These are phyloP conservation scores for Acanthurus leucopareius DNA, from an alignment of 2,797 vertebrate genomes.

Conservation along the genomic window DNA sequence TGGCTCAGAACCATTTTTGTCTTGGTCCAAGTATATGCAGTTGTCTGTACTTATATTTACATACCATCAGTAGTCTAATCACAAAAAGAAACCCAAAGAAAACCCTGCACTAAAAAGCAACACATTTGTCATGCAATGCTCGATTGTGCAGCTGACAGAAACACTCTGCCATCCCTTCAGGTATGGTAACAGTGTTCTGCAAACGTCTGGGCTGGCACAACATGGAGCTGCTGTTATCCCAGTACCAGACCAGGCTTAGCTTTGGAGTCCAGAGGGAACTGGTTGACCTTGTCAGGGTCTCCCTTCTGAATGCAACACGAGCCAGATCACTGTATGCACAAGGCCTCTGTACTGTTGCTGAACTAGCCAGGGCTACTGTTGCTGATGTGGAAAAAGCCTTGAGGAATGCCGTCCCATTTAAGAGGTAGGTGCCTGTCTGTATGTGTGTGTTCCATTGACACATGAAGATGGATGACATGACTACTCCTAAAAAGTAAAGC, in stretches of 20 bases:
- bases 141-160: conserved; percentile 6
- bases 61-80: neutral
- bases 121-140: neutral
- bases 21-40: neutral
- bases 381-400: conserved; percentile 90
- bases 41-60: neutral
- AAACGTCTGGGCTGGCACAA: conserved; percentile 97
- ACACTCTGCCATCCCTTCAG: conserved; percentile 73
- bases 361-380: conserved; percentile 89
- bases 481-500: no score
- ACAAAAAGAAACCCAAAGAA: neutral
- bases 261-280: conserved; percentile 97
- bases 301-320: conserved; percentile 91
- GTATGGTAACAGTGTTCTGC: conserved; percentile 97
- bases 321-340: conserved; percentile 91
- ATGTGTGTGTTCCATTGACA: neutral
- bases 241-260: conserved; percentile 97
- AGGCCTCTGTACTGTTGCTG: conserved; percentile 92
- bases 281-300: conserved; percentile 94
- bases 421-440: conserved; percentile 85
- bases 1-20: neutral
- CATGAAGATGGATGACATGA: no score
- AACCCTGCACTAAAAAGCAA: neutral
- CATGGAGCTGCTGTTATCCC: conserved; percentile 94
- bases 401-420: conserved; percentile 93